phyloP scores from a whole-genome alignment of 2,888 invertebrate species.

The Amblyjoppa proteus region DNA sequence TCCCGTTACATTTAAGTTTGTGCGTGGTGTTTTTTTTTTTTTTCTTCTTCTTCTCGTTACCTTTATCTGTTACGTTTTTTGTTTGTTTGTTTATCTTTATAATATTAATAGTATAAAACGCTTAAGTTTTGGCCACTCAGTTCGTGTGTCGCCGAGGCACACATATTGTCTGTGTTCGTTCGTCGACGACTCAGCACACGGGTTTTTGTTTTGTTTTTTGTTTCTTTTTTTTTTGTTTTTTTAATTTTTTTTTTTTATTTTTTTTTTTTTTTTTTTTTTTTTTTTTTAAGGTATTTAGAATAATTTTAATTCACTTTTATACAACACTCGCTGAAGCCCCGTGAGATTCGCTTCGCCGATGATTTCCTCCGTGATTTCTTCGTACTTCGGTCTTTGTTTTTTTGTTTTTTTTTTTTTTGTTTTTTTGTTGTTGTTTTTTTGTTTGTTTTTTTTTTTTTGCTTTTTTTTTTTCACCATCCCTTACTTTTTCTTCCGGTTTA shows the following conservation, averaged over 20 bases:
- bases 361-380: slow-evolving; percentile 28
- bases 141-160: slow-evolving; percentile 82
- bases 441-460: slow-evolving; percentile 31
- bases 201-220: slow-evolving; percentile 32
- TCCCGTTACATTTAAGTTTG: slow-evolving; percentile 45
- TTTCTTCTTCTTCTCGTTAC: slow-evolving; percentile 1
- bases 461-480: background rate
- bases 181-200: slow-evolving; percentile 72
- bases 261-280: slow-evolving; percentile 22
- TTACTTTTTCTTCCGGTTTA: too few relatives aligned
- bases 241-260: slow-evolving; percentile 62
- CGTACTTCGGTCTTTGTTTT: slow-evolving; percentile 66
- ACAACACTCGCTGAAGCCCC: slow-evolving; percentile 73
- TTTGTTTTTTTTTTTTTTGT: slow-evolving; percentile 63
- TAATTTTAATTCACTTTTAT: slow-evolving; percentile 82
- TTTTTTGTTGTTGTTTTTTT: slow-evolving; percentile 16
- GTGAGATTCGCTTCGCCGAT: slow-evolving; percentile 10
- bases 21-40: slow-evolving; percentile 12
- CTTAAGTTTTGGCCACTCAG: slow-evolving; percentile 85
- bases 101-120: slow-evolving; percentile 81
- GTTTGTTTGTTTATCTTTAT: slow-evolving; percentile 64
- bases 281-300: slow-evolving; percentile 78
- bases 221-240: slow-evolving; percentile 6
- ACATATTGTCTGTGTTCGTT: slow-evolving; percentile 81
- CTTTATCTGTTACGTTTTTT: slow-evolving; percentile 24